Evolutionary conservation across 2,888 invertebrate genomes (phyloP), one percentile per base, ranked within the genome.

Genomic region (Ferdinandea cuprea): DNA sequence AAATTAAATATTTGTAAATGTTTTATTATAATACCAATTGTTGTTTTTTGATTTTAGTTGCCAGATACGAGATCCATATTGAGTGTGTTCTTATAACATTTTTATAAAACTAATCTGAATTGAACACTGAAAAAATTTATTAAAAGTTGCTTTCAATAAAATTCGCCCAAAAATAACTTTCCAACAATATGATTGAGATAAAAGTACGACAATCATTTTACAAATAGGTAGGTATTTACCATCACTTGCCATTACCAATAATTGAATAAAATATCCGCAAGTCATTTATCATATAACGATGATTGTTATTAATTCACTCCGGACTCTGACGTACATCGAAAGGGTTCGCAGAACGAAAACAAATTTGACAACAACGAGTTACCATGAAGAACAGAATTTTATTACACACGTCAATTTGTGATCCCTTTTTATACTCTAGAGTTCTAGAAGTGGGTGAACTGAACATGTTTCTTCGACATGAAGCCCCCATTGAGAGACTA

Each of bases 321-420:
- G 25, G 71, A 54, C 50, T 46, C 13, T 69, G 63, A 30, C 19
- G 28, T 37, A 61, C 50, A 58, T 32, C 13, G 8, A 44, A 25
- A 50, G 11, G 42, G 42, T 54, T 35, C 42, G n/a, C 35, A 68
- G 21, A 8, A 71, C 25, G 35, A 66, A 54, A 77, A 65, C 35
- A 65, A 76, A 65, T 54, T 77, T 35, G 19, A 61, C 42, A 77
- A 35, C 48, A 46, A 25, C 25, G 25, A 25, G 25, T 25, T 54
- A 66, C 61, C 59, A 81, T 56, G 54, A 81, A 56, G 58, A 54
- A 77, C 72, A 61, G 42, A 66, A 66, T 77, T 77, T 83, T 77
- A 83, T 83, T 83, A 77, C 61, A 77, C 61, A 77, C 61, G 72
- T 77, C 81, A 83, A 83, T 77, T 83, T 81, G 69, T 65, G 77